Evolutionary conservation across 2,113 vertebrate species (phyloP), one percentile per base, ranked within the genome.

Genomic region (Sitta europaea): DNA sequence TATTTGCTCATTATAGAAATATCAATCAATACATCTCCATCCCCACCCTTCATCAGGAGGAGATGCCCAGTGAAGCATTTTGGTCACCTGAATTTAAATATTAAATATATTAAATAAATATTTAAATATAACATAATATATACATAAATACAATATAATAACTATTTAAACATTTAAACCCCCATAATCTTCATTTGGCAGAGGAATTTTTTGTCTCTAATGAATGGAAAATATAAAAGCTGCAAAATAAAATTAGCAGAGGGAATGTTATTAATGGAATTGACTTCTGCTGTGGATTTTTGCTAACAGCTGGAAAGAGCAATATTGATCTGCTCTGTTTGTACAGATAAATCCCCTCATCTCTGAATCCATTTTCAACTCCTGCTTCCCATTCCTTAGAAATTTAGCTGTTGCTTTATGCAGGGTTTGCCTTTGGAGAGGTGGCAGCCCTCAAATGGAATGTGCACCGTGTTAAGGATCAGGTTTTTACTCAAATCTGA

Each of bases 401-500:
- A 25, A 7, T 48, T 42, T 10, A 31, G 42, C 27, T 22, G 47
- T 6, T 82, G 9, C 27, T 73, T 59, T 35, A 6, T 31, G 42
- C 36, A 57, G 71, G 15, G 15, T 61, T 57, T 55, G 5, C 40
- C 17, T 5, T 25, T 9, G 57, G 53, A 57, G 35, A 9, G 16
- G 21, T 25, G 62, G 16, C 28, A 54, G 40, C 63, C 35, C 12
- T 25, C n/a, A 27, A 21, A 27, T 10, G 47, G n/a, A 22, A 24
- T 12, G n/a, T 80, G 38, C 67, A 6, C 23, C 42, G 5, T 3
- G 57, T 4, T 23, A 14, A 65, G 51, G 53, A 50, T 40, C 22
- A 5, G 7, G 1, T 31, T 36, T 2, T 7, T 5, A 0, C 23
- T 59, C 17, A 63, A 67, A 35, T 25, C 47, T 40, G 42, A 0